These are phyloP conservation scores for Sterna hirundo DNA, from an alignment of 2,113 vertebrate species.

Conservation along the genomic window DNA sequence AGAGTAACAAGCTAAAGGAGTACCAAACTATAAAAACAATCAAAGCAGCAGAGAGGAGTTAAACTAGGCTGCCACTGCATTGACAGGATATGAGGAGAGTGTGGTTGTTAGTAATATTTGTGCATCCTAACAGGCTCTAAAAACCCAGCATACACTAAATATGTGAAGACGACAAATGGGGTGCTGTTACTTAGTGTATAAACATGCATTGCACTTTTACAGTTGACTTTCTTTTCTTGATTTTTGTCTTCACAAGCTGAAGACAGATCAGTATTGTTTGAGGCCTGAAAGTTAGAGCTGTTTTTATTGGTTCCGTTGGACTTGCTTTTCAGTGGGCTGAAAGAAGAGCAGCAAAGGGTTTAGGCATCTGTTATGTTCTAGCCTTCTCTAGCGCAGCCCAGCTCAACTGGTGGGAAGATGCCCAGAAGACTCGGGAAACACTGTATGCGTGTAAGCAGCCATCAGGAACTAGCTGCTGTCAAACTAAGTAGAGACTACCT, in stretches of 20 bases:
- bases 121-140: not conserved
- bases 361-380: rapidly evolving
- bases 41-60: not conserved
- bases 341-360: not conserved
- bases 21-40: rapidly evolving
- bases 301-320: not conserved
- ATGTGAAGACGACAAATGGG: rapidly evolving
- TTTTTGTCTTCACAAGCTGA: not conserved
- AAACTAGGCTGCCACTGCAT: not conserved
- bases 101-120: not conserved
- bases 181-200: no score
- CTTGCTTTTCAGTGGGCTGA: not conserved
- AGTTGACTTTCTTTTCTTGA: rapidly evolving
- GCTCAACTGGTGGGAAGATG: not conserved
- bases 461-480: not conserved
- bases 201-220: rapidly evolving
- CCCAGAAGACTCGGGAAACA: not conserved
- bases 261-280: not conserved
- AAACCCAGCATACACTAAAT: rapidly evolving
- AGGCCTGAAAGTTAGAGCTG: not conserved
- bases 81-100: rapidly evolving
- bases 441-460: rapidly evolving
- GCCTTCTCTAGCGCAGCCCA: not conserved
- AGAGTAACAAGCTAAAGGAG: not conserved
- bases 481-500: not conserved